Evolutionary conservation across 2,888 invertebrate genomes (phyloP).

Genomic region (Silvanus unidentatus): DNA sequence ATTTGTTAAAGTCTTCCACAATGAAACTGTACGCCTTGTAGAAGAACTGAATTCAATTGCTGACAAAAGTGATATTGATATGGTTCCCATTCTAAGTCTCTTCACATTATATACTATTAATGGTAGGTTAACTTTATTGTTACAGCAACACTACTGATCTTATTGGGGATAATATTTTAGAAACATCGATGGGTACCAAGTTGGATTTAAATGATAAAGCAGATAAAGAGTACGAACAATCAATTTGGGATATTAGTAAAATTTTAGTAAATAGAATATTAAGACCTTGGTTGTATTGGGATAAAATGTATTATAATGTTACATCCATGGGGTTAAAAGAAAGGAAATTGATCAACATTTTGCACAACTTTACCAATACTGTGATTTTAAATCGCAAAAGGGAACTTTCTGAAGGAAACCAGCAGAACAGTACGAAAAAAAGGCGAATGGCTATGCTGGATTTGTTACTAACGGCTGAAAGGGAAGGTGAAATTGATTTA

Average conservation of each 20-base stretch:
- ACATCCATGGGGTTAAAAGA: too few species aligned
- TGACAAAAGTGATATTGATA: background rate
- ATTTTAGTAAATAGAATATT: conserved; percentile 21
- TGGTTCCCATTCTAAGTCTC: background rate
- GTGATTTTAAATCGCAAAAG: too few species aligned
- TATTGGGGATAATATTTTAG: conserved; percentile 16
- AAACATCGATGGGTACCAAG: conserved; percentile 30
- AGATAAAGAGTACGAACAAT: conserved; percentile 21
- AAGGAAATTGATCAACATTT: too few species aligned
- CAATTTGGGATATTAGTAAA: conserved; percentile 25
- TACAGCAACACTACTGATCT: background rate
- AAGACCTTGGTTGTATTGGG: too few species aligned
- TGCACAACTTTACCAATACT: too few species aligned
- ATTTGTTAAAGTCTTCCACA: background rate
- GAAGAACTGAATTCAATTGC: background rate
- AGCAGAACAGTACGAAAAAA: too few species aligned
- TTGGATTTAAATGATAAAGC: conserved; percentile 21
- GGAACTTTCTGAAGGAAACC: too few species aligned
- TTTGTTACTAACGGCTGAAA: conserved; percentile 25
- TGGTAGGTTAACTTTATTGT: background rate
- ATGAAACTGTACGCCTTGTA: background rate
- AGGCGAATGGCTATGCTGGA: conserved; percentile 35
- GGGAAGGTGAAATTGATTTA: conserved; percentile 25
- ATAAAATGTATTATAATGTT: too few species aligned
- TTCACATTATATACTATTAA: background rate